A percentile compares a stretch with the other conserved stretches of the same genome.
Conservation (phyloP, 2,797 vertebrate species). For the Carduelis carduelis region DNA sequence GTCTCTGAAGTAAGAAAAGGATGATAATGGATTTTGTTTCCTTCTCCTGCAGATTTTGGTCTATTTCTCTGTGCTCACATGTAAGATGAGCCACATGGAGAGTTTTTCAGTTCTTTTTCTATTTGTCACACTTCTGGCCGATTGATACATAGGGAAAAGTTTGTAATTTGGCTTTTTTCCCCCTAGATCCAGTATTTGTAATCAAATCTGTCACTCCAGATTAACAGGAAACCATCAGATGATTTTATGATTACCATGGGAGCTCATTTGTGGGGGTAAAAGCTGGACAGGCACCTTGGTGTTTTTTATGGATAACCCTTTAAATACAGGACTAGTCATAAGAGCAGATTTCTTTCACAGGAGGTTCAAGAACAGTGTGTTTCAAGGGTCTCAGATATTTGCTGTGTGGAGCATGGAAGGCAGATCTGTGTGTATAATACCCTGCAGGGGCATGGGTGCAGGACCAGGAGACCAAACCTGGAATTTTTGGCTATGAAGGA, state of each 20-base stretch:
- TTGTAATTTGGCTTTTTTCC: background rate
- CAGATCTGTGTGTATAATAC: fast-evolving
- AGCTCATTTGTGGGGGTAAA: background rate
- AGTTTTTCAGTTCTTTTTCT: background rate
- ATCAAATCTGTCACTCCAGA: background rate
- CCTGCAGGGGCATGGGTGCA: background rate
- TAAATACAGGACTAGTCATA: background rate
- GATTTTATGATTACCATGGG: background rate
- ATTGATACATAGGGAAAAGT: background rate
- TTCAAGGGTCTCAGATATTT: background rate
- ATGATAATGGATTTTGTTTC: background rate
- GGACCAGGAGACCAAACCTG: background rate
- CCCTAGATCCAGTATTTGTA: background rate
- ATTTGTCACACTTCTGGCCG: background rate
- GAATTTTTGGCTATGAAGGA: background rate
- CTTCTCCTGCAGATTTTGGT: background rate
- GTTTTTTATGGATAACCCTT: background rate
- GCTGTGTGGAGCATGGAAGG: background rate
- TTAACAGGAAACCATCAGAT: background rate
- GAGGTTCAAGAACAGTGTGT: background rate
- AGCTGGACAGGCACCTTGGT: background rate
- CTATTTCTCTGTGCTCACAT: background rate
- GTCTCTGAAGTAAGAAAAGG: background rate
- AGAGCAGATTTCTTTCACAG: background rate
- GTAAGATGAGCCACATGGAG: background rate